phyloP scores from a whole-genome alignment of 1,140 invertebrate genomes.

The Polyergus mexicanus region DNA sequence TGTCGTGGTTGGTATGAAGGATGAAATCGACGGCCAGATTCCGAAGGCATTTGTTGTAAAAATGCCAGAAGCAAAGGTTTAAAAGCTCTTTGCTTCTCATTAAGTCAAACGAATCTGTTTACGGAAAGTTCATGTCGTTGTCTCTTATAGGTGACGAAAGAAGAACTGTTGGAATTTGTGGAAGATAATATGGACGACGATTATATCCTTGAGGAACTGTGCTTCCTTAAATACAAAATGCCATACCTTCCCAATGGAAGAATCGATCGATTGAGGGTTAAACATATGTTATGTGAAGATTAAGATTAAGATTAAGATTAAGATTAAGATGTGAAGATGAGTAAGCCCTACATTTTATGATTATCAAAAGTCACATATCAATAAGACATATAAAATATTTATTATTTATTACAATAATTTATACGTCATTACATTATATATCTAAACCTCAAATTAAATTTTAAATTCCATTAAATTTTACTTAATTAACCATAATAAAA shows the following conservation, averaged over 20 bases:
- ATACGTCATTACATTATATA: too few relatives aligned
- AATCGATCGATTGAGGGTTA: not conserved
- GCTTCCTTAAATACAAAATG: not conserved
- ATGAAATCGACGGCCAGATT: not conserved
- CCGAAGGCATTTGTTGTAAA: not conserved
- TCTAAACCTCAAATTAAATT: not conserved
- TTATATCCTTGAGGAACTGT: not conserved
- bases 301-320: too few relatives aligned
- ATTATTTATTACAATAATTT: not conserved
- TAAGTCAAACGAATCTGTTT: not conserved
- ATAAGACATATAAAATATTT: not conserved
- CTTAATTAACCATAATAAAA: too few relatives aligned
- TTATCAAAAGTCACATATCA: not conserved
- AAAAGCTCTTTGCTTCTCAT: not conserved
- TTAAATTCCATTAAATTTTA: not conserved
- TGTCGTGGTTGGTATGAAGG: not conserved
- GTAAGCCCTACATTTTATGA: not conserved
- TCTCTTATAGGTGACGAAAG: not conserved
- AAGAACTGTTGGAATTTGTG: not conserved
- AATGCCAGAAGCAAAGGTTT: not conserved
- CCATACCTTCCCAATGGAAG: conserved; percentile 28
- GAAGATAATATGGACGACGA: not conserved
- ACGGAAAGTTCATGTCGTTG: not conserved
- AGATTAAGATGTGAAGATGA: too few relatives aligned
- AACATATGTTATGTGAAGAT: too few relatives aligned